These are phyloP conservation scores for Lasaia peninsularis DNA, from an alignment of 1,140 invertebrate species.

Conservation along the genomic window DNA sequence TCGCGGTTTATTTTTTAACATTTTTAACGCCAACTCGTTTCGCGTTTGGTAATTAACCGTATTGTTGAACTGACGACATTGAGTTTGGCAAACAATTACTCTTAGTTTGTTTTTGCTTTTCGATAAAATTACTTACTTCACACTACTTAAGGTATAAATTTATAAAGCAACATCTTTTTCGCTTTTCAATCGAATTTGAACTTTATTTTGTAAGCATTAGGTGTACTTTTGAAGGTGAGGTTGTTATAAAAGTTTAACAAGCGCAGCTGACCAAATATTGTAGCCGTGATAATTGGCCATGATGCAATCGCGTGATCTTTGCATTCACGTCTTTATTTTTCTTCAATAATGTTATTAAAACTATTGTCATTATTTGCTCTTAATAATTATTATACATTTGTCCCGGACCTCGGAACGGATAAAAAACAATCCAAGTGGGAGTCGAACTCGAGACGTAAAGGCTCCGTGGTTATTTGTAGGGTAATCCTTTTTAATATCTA, in stretches of 20 bases:
- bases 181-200: background rate
- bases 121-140: slow-evolving; percentile 28
- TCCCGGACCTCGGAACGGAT: too few relatives aligned
- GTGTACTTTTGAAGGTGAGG: background rate
- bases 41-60: slow-evolving; percentile 48
- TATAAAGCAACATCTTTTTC: slow-evolving; percentile 22
- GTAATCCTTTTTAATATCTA: too few relatives aligned
- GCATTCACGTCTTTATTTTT: slow-evolving; percentile 30
- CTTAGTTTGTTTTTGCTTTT: slow-evolving; percentile 23
- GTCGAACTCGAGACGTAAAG: too few relatives aligned
- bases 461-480: too few relatives aligned
- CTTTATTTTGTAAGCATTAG: slow-evolving; percentile 9
- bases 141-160: slow-evolving; percentile 30
- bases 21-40: slow-evolving; percentile 29
- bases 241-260: slow-evolving; percentile 25
- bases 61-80: slow-evolving; percentile 56
- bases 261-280: slow-evolving; percentile 74
- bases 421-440: too few relatives aligned
- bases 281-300: slow-evolving; percentile 71
- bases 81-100: slow-evolving; percentile 52
- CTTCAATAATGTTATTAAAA: slow-evolving; percentile 25
- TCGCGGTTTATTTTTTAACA: slow-evolving; percentile 34
- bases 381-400: too few relatives aligned
- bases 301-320: slow-evolving; percentile 70
- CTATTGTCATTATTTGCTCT: slow-evolving; percentile 8